Base-by-base conservation (phyloP, 2,888 invertebrate genomes). In the Bedellia somnulentella region DNA sequence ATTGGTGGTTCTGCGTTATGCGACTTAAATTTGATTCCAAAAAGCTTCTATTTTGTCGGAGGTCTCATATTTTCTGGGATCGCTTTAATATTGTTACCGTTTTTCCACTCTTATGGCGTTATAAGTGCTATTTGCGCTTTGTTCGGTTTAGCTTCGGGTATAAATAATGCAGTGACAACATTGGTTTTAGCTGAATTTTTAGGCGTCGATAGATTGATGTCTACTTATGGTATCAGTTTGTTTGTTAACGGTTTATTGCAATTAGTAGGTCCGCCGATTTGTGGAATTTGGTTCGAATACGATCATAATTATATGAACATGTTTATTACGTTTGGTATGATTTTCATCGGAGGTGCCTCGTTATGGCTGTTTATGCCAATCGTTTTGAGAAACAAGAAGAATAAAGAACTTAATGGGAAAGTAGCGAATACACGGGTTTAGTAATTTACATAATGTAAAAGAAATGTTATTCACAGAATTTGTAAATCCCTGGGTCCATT, bases 161-260 rank as follows among this genome's bases (percentile, higher is more conserved):
- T 87, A 0, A 92, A 91, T 50, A 89, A 90, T 6, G 89, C 91
- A 3, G 85, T 91, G 0, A 91, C 91, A 0, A 89, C 92, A 0
- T 80, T 92, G 21, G 88, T 92, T 1, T 89, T 92, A 88, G 89
- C 90, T 0, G 91, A 92, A 49, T 82, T 89, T 64, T 60, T 92
- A n/a, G 92, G 92, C 0, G 85, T 87, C 0, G 90, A 92, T 40
- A 78, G 88, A 24, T 55, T 92, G 0, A 89, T 89, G 47, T 89
- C 90, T 0, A 88, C 90, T 0, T 92, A 91, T 42, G 92, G 92
- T 2, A 89, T 92, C 24, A 89, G 90, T 42, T 64, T 92, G 14
- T 91, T 92, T 46, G 85, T 92, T 0, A 92, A 91, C 49, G 92
- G 92, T 1, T 63, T 92, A 9, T 53, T 91, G 11, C 92, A 92